A percentile compares a stretch with the other conserved stretches of the same genome.
These are phyloP conservation scores for Hoplias malabaricus DNA, from an alignment of 2,113 vertebrate genomes.

Conservation along the genomic window DNA sequence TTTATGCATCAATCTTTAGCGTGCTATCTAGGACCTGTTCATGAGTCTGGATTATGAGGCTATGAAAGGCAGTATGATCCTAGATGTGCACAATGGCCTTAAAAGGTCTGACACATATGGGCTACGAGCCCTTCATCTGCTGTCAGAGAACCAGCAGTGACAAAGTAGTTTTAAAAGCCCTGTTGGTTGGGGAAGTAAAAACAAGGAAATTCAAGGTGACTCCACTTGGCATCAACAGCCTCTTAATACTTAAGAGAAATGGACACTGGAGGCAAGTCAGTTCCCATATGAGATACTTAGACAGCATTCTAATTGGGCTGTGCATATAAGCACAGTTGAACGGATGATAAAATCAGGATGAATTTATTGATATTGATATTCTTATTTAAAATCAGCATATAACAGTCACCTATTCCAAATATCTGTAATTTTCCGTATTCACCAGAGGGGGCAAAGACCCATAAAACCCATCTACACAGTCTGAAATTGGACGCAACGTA, in stretches of 20 bases:
- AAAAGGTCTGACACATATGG: neutral
- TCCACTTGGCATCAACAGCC: conserved; percentile 20
- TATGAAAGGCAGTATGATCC: neutral
- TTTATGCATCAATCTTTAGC: neutral
- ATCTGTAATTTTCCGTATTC: no score
- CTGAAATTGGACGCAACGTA: no score
- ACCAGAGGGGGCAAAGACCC: no score
- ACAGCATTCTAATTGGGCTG: conserved; percentile 59
- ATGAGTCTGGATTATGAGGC: neutral
- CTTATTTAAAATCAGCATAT: no score
- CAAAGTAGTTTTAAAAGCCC: conserved; percentile 4
- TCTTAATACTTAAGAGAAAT: conserved; percentile 42
- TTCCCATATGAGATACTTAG: conserved; percentile 46
- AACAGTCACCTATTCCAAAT: no score
- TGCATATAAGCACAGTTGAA: no score
- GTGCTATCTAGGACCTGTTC: neutral
- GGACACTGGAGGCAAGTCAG: conserved; percentile 25
- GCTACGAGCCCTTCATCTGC: neutral
- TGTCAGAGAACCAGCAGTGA: neutral
- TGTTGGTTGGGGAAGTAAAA: neutral
- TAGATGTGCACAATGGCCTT: neutral
- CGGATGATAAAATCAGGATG: no score
- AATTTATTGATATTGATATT: no score
- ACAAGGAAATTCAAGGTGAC: neutral
- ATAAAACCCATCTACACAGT: no score